Base-by-base conservation (phyloP, 2,888 invertebrate genomes). In the Torymus auratus region DNA sequence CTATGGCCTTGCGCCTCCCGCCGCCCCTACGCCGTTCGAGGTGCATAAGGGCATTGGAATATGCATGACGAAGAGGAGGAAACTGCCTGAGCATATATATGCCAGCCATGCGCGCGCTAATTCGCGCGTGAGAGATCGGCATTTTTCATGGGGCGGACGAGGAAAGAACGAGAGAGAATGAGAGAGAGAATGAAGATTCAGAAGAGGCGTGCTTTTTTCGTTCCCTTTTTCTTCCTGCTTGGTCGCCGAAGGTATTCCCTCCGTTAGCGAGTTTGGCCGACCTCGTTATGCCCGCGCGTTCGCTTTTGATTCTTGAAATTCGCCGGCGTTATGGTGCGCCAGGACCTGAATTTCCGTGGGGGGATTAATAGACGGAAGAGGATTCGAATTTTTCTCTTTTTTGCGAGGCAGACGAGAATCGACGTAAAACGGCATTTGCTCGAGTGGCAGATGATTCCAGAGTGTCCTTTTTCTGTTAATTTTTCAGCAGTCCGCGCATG, bases 61-160 rank as follows among this genome's bases (percentile, higher is more conserved):
- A 80, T 80, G 75, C 67, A 80, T 76, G 67, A 58, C 60, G 14
- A 28, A 28, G 23, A 55, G 20, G 23, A 61, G 60, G 58, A 17
- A 71, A 52, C 50, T 50, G n/a, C 58, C 65, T 58, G 58, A n/a
- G 20, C 17, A 20, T 69, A 15, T 64, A 55, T 65, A 56, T 74
- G n/a, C n/a, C n/a, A 74, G 64, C 20, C n/a, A 52, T 14, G 20
- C 14, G 13, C 67, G 52, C 69, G 70, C 70, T 71, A 69, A 73
- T 79, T 79, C 73, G 62, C 62, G 65, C 73, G 69, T 62, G 73
- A 60, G 55, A 62, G 68, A 73, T 79, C 68, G 78, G 75, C 74
- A 70, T 70, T 75, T 80, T 80, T 80, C 70, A 65, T 41, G 23
- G 41, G 23, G n/a, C 17, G 23, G 3, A 23, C 12, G 61, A 68